phyloP scores from a whole-genome alignment of 2,888 invertebrate species.

The Rugalucina vietnamica region DNA sequence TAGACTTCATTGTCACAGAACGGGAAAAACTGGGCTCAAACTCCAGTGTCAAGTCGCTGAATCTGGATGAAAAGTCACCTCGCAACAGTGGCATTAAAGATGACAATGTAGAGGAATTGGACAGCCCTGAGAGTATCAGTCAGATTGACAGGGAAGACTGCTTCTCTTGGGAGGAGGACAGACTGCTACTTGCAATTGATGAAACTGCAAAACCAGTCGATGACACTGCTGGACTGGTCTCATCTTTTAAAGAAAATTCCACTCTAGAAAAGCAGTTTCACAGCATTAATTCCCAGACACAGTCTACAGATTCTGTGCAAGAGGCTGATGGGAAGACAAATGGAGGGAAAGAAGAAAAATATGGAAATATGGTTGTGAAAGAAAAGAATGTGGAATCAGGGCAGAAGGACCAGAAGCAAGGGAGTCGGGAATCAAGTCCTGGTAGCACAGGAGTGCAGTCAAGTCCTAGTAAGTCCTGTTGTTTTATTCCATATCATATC shows the following conservation, averaged over 20 bases:
- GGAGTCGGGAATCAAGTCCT: slow-evolving; percentile 35
- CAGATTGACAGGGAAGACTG: slow-evolving; percentile 79
- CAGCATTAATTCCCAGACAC: neutral
- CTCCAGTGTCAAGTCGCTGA: slow-evolving; percentile 54
- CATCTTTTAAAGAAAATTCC: slow-evolving; percentile 60
- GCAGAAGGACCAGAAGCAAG: neutral
- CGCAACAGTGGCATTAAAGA: neutral
- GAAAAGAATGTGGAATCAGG: neutral
- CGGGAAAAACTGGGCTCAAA: slow-evolving; percentile 38
- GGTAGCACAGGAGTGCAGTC: slow-evolving; percentile 5
- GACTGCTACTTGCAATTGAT: slow-evolving; percentile 75
- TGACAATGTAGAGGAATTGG: slow-evolving; percentile 73
- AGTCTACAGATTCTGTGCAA: neutral
- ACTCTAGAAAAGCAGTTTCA: slow-evolving; percentile 18
- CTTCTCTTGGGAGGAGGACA: slow-evolving; percentile 81
- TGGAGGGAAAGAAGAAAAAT: neutral
- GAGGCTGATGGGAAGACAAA: neutral
- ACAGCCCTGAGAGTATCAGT: slow-evolving; percentile 79
- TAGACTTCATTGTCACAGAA: slow-evolving; percentile 48
- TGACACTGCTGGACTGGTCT: slow-evolving; percentile 51
- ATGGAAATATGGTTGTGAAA: neutral
- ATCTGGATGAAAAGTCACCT: slow-evolving; percentile 35
- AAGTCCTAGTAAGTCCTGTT: slow-evolving; percentile 31
- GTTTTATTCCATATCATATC: too few species aligned
- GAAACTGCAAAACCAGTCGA: slow-evolving; percentile 49